These are phyloP conservation scores for Mus pahari DNA, from an alignment of 2,113 vertebrate species.

Conservation along the genomic window DNA sequence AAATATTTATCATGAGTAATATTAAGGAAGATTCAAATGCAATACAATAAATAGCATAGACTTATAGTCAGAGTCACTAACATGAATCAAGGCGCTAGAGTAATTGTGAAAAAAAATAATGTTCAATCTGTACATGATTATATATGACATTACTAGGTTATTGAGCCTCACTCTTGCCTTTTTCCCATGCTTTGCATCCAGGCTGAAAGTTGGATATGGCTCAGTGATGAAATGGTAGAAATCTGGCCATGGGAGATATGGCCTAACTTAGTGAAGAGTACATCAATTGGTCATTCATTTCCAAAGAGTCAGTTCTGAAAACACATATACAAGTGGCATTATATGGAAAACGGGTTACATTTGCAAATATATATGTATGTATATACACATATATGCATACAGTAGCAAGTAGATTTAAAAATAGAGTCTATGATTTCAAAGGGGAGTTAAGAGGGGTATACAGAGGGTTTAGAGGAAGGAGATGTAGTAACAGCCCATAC, in stretches of 20 bases:
- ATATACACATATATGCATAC: background rate
- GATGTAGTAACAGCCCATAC: background rate
- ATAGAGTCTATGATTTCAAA: background rate
- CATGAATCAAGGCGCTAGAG: background rate
- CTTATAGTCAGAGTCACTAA: background rate
- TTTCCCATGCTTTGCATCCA: background rate
- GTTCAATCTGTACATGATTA: too few relatives aligned
- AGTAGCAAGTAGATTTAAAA: background rate
- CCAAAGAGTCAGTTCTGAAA: background rate
- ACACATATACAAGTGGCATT: background rate
- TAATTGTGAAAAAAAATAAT: constrained; percentile 23
- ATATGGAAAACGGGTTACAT: background rate
- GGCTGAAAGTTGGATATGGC: background rate
- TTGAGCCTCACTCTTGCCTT: too few relatives aligned
- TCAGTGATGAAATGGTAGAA: background rate
- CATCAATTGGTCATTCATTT: background rate
- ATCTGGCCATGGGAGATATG: too few relatives aligned
- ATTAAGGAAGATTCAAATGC: background rate
- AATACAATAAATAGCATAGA: background rate
- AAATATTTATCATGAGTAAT: background rate
- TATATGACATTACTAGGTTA: too few relatives aligned
- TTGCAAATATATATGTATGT: background rate
- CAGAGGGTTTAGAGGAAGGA: background rate
- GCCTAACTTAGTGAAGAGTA: background rate
- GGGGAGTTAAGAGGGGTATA: background rate